Conservation (phyloP, 2,113 vertebrate species). For the Pteropus alecto region DNA sequence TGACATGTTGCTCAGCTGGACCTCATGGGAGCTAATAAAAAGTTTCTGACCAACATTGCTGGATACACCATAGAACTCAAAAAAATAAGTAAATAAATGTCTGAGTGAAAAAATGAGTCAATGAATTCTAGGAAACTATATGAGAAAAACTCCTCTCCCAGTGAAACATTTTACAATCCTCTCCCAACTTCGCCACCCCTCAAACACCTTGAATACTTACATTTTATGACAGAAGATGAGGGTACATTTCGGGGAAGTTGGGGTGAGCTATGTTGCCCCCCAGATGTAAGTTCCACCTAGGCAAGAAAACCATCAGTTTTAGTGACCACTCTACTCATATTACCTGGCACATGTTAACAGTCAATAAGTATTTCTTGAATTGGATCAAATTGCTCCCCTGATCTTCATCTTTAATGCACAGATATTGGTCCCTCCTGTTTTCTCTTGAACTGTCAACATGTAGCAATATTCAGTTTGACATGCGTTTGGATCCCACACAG, state of each 20-base stretch:
- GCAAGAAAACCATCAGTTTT: background rate
- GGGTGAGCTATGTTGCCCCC: background rate
- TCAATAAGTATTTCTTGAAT: background rate
- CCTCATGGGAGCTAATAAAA: background rate
- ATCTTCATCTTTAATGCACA: background rate
- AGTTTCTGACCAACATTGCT: background rate
- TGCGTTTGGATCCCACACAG: background rate
- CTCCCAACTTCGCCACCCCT: background rate
- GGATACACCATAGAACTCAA: background rate
- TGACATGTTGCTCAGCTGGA: background rate
- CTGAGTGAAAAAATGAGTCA: background rate
- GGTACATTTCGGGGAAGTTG: background rate
- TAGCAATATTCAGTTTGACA: background rate
- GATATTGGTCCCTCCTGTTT: background rate
- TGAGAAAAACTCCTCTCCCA: background rate
- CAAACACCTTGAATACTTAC: background rate
- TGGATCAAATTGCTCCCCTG: background rate
- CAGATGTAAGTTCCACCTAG: background rate
- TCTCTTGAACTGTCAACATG: background rate
- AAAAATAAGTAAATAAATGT: background rate
- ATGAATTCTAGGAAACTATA: constrained; percentile 8
- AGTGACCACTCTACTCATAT: background rate
- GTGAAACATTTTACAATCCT: background rate
- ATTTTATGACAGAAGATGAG: background rate
- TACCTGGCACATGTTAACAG: background rate